A percentile compares a stretch with the other conserved stretches of the same genome.
Evolutionary conservation across 1,140 invertebrate genomes (phyloP).

Genomic region (Magallana angulata): DNA sequence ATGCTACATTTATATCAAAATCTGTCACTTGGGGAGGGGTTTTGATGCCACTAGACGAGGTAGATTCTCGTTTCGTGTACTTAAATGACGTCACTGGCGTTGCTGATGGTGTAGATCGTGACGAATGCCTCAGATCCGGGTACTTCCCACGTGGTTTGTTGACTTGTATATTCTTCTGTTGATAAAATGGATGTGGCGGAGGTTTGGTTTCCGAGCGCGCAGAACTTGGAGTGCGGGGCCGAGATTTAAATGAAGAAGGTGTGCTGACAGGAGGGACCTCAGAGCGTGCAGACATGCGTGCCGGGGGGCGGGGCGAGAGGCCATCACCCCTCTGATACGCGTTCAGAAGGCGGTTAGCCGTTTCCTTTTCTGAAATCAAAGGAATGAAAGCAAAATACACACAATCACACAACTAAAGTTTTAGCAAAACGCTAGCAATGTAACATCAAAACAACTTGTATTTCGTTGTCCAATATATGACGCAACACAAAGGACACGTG

Average conservation of each 20-base stretch:
- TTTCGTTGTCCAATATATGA: neutral
- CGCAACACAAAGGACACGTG: too few relatives aligned
- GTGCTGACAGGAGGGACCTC: conserved; percentile 48
- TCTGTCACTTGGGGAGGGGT: conserved; percentile 22
- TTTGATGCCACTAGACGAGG: neutral
- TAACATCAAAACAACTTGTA: neutral
- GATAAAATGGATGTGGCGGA: neutral
- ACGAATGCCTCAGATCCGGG: conserved; percentile 18
- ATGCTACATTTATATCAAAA: conserved; percentile 16
- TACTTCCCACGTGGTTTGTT: conserved; percentile 39
- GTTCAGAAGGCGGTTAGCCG: conserved; percentile 41
- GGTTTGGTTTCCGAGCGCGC: conserved; percentile 30
- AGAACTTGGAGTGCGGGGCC: conserved; percentile 16
- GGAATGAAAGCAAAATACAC: conserved; percentile 46
- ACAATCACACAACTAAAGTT: conserved; percentile 17
- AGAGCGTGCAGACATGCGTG: conserved; percentile 41
- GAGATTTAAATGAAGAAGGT: conserved; percentile 35
- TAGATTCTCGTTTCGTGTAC: neutral
- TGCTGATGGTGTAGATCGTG: conserved; percentile 4
- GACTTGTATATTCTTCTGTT: conserved; percentile 1
- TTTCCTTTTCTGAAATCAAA: conserved; percentile 56
- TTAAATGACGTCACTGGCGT: conserved; percentile 31
- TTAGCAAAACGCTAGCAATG: conserved; percentile 13
- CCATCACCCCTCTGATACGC: conserved; percentile 25
- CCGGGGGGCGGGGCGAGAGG: conserved; percentile 36